Evolutionary conservation across 2,888 invertebrate species (phyloP).

Genomic region (Machimus rusticus): DNA sequence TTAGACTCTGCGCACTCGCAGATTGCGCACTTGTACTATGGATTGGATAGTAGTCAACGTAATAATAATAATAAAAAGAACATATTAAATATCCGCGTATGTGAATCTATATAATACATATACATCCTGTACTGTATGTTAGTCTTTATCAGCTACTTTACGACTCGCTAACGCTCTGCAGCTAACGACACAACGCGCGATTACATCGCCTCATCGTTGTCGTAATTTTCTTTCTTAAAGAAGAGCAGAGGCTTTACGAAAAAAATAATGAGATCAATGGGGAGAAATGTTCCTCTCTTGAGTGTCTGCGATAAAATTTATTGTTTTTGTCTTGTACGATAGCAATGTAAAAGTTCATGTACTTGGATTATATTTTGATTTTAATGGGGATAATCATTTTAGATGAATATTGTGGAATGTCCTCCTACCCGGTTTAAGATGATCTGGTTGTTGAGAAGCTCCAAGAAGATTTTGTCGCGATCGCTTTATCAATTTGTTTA

Average conservation of each 20-base stretch:
- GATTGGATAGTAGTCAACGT: constrained; percentile 9
- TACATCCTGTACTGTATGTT: not conserved
- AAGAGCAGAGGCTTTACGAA: not conserved
- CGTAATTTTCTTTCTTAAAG: constrained; percentile 28
- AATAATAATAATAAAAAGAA: not conserved
- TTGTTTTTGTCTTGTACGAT: not conserved
- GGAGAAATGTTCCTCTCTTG: not conserved
- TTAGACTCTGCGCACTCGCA: constrained; percentile 40
- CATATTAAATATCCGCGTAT: not conserved
- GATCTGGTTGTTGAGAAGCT: not conserved
- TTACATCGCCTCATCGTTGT: not conserved
- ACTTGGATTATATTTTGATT: not conserved
- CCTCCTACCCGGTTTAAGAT: not conserved
- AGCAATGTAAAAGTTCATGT: not conserved
- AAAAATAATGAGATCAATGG: constrained; percentile 27
- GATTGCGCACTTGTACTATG: constrained; percentile 29
- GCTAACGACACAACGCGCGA: not conserved
- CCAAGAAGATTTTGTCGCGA: not conserved
- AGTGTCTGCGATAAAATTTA: not conserved
- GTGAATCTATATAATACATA: not conserved
- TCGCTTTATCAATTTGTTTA: constrained; percentile 11
- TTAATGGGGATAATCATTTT: not conserved
- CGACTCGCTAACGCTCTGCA: not conserved
- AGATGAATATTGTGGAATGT: not conserved
- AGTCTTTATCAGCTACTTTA: constrained; percentile 23